A percentile compares a stretch with the other conserved stretches of the same genome.
phyloP scores from a whole-genome alignment of 1,140 invertebrate genomes.

The Frieseomelitta varia region DNA sequence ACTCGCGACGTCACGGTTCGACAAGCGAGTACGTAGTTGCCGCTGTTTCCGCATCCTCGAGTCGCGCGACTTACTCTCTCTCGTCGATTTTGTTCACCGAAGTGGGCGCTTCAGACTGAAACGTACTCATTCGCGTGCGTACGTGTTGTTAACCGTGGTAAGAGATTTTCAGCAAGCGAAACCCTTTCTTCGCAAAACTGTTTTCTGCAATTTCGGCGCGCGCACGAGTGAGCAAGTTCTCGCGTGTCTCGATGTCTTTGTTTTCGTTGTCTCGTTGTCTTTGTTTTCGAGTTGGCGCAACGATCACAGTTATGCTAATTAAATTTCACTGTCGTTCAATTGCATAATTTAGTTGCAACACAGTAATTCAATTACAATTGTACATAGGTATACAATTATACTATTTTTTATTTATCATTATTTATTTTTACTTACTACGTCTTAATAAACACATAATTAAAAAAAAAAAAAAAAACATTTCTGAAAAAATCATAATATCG shows the following conservation, averaged over 20 bases:
- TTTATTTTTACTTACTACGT: no score
- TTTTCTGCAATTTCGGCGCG: no score
- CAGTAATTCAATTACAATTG: no score
- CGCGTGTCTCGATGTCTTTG: not conserved
- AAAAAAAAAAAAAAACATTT: no score
- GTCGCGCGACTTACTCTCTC: conserved; percentile 36
- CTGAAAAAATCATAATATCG: no score
- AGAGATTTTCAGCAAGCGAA: conserved; percentile 30
- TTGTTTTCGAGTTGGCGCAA: no score
- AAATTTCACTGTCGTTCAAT: no score
- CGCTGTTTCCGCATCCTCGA: conserved; percentile 67
- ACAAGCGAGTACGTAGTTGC: conserved; percentile 59
- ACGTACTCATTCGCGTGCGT: conserved; percentile 15
- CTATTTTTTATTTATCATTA: no score
- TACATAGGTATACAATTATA: no score
- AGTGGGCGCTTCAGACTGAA: conserved; percentile 32
- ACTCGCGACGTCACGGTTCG: conserved; percentile 65
- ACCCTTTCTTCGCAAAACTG: conserved; percentile 27
- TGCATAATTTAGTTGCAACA: no score
- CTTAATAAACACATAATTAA: no score
- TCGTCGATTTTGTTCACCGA: conserved; percentile 33
- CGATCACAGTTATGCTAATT: no score
- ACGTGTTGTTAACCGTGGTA: conserved; percentile 21
- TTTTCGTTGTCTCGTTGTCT: not conserved
- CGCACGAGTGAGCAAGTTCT: not conserved